Percentiles rank a stretch among this genome's conserved stretches.
Evolutionary conservation across 2,888 invertebrate genomes (phyloP).

Genomic region (Colletes collaris): DNA sequence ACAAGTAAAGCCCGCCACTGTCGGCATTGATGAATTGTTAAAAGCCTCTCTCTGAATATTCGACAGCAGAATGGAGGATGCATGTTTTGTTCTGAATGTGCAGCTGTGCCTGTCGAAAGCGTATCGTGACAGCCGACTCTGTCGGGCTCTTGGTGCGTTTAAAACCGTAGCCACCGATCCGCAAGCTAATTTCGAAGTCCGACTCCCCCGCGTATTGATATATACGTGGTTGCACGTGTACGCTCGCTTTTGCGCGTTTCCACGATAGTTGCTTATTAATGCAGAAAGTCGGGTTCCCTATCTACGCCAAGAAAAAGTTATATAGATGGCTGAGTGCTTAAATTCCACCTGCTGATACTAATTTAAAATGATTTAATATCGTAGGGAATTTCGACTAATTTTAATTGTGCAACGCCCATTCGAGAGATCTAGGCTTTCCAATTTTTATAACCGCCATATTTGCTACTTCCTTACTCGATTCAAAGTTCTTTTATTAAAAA

Average conservation of each 20-base stretch:
- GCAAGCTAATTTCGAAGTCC: conserved; percentile 38
- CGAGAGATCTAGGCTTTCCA: too few relatives aligned
- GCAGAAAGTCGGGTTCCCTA: conserved; percentile 7
- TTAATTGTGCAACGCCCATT: neutral
- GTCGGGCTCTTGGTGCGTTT: conserved; percentile 30
- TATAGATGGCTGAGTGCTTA: neutral
- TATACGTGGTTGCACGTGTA: neutral
- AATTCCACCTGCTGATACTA: neutral
- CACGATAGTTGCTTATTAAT: conserved; percentile 22
- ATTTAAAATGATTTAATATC: conserved; percentile 6
- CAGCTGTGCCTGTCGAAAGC: conserved; percentile 47
- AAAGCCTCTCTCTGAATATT: conserved; percentile 57
- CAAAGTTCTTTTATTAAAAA: too few relatives aligned
- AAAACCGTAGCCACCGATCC: conserved; percentile 34
- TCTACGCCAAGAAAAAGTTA: conserved; percentile 2
- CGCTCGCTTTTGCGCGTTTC: neutral
- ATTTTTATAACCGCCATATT: too few relatives aligned
- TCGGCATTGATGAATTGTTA: conserved; percentile 61
- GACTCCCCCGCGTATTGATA: conserved; percentile 14
- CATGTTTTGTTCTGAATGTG: conserved; percentile 51
- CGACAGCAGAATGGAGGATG: conserved; percentile 57
- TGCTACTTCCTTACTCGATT: too few relatives aligned
- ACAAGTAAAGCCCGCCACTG: conserved; percentile 24
- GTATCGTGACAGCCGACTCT: conserved; percentile 35
- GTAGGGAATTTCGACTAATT: neutral